Evolutionary conservation across 2,888 invertebrate genomes (phyloP).

Genomic region (Agrochola circellaris): DNA sequence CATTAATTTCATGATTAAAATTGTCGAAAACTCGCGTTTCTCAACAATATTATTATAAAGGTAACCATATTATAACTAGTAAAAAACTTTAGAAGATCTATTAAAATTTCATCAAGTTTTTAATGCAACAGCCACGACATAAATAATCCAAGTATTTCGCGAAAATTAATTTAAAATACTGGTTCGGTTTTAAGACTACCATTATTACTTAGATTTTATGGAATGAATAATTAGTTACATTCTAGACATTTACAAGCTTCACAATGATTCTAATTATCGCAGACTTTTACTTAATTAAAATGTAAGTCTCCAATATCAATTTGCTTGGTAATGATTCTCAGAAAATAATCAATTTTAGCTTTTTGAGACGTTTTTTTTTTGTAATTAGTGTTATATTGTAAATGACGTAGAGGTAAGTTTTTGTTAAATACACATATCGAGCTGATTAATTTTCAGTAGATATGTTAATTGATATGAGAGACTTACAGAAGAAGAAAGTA

Average conservation of each 20-base stretch:
- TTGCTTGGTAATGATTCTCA: background rate
- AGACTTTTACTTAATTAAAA: background rate
- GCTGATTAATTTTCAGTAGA: background rate
- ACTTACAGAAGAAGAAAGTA: too few relatives aligned
- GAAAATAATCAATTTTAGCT: background rate
- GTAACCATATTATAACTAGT: background rate
- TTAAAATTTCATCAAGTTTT: background rate
- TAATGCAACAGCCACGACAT: background rate
- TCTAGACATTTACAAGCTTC: constrained; percentile 18
- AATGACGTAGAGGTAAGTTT: background rate
- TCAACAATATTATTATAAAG: background rate
- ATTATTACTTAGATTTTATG: background rate
- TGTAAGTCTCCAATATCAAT: constrained; percentile 3
- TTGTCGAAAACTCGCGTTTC: background rate
- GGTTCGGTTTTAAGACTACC: background rate
- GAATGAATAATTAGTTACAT: constrained; percentile 7
- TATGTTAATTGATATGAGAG: background rate
- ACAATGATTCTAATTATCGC: background rate
- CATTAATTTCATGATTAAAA: background rate
- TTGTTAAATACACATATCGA: background rate
- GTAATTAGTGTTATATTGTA: background rate
- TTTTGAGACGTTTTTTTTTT: background rate
- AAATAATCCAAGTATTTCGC: background rate
- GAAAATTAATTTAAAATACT: background rate
- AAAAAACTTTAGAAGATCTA: background rate